Base-by-base conservation (phyloP, 2,797 vertebrate genomes). In the Enteromius radiatus region DNA sequence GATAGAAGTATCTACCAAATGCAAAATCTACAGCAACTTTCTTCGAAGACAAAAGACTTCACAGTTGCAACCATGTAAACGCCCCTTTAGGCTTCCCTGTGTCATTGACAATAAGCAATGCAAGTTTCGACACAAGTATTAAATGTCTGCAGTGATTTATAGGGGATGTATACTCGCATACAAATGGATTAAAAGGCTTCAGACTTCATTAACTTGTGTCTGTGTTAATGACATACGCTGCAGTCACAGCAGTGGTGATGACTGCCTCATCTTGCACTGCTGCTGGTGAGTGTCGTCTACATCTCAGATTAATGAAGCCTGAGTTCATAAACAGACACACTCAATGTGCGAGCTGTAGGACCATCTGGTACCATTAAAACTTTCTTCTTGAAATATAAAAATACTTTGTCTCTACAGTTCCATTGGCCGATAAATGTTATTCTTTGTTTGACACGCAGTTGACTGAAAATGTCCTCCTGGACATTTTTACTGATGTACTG, bases 251-350 rank as follows among this genome's bases (percentile, higher is more conserved):
- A 36, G 78, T 67, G 21, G 78, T 67, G 64, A 70, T 49, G 78
- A n/a, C 64, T 76, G 71, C 23, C 36, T 63, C 75, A 81, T 82
- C 75, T 52, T 67, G 67, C 17, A 74, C 52, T 77, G 73, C 75
- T 69, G 67, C 54, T 69, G 36, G 79, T 76, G 67, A 77, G 45
- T 41, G 56, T 59, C 47, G 45, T 82, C 69, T 78, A 74, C 76
- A 74, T 64, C 76, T 81, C 76, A 82, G 80, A 78, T 85, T 85
- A 85, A 85, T 85, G 80, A 82, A 75, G 84, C 76, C 80, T 77
- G 33, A 26, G 68, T 71, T 81, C 68, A 78, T 76, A 81, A 76
- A 85, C 79, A 85, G 76, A 45, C 56, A 54, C 47, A 49, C 68
- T 61, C 41, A 70, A 56, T 47, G 71, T 73, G 59, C 19, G 33